Evolutionary conservation across 2,888 invertebrate genomes (phyloP).

Genomic region (Cyrtodaria siliqua): DNA sequence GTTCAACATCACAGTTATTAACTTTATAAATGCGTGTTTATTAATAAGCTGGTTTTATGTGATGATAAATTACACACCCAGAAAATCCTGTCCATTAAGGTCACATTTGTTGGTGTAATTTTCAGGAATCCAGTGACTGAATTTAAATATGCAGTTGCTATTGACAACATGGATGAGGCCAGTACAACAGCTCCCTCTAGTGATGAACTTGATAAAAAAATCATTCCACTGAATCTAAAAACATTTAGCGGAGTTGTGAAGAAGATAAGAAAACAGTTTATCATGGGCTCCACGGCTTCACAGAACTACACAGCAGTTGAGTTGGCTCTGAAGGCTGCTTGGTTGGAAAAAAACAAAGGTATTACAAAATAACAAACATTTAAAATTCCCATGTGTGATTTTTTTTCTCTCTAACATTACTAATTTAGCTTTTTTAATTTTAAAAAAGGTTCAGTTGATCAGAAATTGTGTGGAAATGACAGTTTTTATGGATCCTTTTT

Average conservation of each 20-base stretch:
- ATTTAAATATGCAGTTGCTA: constrained; percentile 54
- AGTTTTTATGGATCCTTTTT: too few species aligned
- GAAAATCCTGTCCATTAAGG: too few species aligned
- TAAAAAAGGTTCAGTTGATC: too few species aligned
- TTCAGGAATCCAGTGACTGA: constrained; percentile 56
- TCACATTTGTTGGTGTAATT: too few species aligned
- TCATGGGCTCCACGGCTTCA: constrained; percentile 42
- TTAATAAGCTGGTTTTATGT: too few species aligned
- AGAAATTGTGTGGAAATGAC: too few species aligned
- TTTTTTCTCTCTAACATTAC: too few species aligned
- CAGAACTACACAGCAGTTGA: constrained; percentile 34
- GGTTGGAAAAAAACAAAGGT: constrained; percentile 64
- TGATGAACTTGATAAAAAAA: constrained; percentile 15
- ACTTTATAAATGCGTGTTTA: too few species aligned
- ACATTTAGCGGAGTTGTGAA: constrained; percentile 42
- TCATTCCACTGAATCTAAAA: constrained; percentile 31
- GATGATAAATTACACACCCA: too few species aligned
- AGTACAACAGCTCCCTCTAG: constrained; percentile 24
- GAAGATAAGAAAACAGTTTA: constrained; percentile 58
- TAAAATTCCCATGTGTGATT: too few species aligned
- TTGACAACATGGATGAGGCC: constrained; percentile 29
- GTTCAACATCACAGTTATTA: too few species aligned
- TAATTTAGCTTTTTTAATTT: too few species aligned
- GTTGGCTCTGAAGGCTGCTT: constrained; percentile 47
- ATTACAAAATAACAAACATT: neutral